Base-by-base conservation (phyloP, 2,888 invertebrate genomes). In the Cerceris rybyensis region DNA sequence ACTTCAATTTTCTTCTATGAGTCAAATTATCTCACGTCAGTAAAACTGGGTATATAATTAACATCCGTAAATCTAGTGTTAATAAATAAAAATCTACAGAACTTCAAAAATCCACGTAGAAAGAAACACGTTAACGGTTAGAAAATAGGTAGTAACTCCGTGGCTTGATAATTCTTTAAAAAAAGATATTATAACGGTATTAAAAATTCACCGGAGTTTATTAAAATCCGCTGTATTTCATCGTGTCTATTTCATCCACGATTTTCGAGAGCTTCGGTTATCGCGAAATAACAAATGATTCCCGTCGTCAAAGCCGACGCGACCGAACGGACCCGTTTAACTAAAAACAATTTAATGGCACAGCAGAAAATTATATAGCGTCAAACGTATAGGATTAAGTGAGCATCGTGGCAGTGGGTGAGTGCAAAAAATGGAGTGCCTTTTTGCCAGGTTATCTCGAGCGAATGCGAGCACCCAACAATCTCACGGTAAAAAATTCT, bases 391-490 rank as follows among this genome's bases (percentile, higher is more conserved):
- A n/a, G 63, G 43, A 46, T 61, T 11, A 43, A 9, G 60, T 8
- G 52, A 49, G 11, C 39, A 13, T 8, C 50, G 17, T 6, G 39
- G 52, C 42, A 42, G 54, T 13, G 41, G 28, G 14, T 39, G 14
- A 39, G 42, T 16, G 16, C 55, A 42, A 65, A 65, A 16, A 52
- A 43, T 6, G 16, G 14, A 4, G 8, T 13, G 6, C 50, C 28
- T 52, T 65, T 65, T 65, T 54, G 11, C 16, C 39, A 42, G 11
- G 54, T 42, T 54, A 68, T 66, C 54, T 65, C 59, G 43, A 46
- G 13, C 46, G 75, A 54, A 60, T 65, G 49, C 42, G 59, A 60
- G 49, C 59, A 46, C 54, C 41, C 70, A 55, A 65, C 65, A 55
- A 42, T 54, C 54, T 55, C 17, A 14, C n/a, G 4, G 39, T 7